These are phyloP conservation scores for Megalops atlanticus DNA, from an alignment of 2,113 vertebrate species.

Conservation along the genomic window DNA sequence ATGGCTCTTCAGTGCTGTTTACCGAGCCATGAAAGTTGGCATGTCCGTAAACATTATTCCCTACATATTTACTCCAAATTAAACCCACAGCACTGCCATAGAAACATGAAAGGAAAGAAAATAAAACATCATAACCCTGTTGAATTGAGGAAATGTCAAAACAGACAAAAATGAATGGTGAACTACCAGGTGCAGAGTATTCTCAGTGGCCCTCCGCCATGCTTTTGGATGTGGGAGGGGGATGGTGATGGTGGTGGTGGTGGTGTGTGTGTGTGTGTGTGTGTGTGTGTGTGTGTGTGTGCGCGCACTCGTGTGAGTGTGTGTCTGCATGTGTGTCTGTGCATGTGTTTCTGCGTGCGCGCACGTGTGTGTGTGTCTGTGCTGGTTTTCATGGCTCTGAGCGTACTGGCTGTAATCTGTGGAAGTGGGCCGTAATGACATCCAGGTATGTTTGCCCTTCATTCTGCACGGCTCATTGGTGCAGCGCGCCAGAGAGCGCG, in stretches of 20 bases:
- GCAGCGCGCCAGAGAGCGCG: background rate
- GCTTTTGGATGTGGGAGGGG: background rate
- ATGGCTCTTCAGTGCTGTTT: background rate
- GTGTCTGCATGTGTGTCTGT: too few species aligned
- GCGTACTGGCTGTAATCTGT: background rate
- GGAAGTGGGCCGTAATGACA: background rate
- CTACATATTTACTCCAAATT: background rate
- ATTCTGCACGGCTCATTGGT: background rate
- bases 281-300: too few species aligned
- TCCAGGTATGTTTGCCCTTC: conserved; percentile 11
- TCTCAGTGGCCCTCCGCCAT: background rate
- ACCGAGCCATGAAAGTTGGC: background rate
- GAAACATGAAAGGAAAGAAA: background rate
- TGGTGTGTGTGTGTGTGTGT: too few species aligned
- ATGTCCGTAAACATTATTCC: background rate
- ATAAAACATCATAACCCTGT: background rate
- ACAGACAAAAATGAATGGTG: background rate
- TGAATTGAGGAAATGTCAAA: background rate
- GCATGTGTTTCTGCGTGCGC: too few species aligned
- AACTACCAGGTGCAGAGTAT: background rate
- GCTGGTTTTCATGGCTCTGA: background rate
- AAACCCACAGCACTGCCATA: background rate
- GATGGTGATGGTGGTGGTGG: too few species aligned
- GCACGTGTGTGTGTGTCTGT: too few species aligned
- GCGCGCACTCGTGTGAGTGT: too few species aligned